These are phyloP conservation scores for Plumapathes pennacea DNA, from an alignment of 92 coral and sea anemone genomes.

Conservation along the genomic window DNA sequence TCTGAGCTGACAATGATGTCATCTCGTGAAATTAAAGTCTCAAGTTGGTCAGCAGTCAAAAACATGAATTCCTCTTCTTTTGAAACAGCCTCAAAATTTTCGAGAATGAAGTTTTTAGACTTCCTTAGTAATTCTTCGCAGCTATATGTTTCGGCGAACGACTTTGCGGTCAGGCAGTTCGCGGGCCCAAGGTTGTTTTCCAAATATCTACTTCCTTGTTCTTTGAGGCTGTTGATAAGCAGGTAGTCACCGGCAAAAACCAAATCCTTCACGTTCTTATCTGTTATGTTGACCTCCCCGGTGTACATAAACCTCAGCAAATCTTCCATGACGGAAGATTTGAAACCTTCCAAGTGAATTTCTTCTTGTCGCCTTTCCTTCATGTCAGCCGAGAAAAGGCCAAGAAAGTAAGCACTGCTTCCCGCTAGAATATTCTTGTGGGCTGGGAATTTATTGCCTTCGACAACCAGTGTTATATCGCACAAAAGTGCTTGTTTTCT, in stretches of 20 bases:
- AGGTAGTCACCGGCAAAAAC: slow-evolving; percentile 89
- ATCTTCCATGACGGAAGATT: slow-evolving; percentile 75
- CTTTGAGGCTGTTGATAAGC: slow-evolving; percentile 67
- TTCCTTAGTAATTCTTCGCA: slow-evolving; percentile 67
- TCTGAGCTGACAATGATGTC: slow-evolving; percentile 71
- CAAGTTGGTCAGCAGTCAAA: slow-evolving; percentile 55
- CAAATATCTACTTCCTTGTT: slow-evolving; percentile 70
- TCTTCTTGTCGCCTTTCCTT: slow-evolving; percentile 56
- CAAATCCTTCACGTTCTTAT: slow-evolving; percentile 77
- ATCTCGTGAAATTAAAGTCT: slow-evolving; percentile 71
- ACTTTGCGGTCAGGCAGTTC: slow-evolving; percentile 83
- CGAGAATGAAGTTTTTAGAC: slow-evolving; percentile 67
- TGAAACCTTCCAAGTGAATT: slow-evolving; percentile 68
- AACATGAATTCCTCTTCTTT: slow-evolving; percentile 78
- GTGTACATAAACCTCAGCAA: slow-evolving; percentile 82
- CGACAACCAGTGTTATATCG: slow-evolving; percentile 75
- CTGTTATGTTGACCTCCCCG: slow-evolving; percentile 68
- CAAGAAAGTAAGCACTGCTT: slow-evolving; percentile 80
- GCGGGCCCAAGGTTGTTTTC: slow-evolving; percentile 65
- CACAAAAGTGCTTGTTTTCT: slow-evolving; percentile 76
- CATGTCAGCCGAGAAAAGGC: slow-evolving; percentile 88
- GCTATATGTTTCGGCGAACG: slow-evolving; percentile 83
- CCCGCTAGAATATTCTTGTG: slow-evolving; percentile 91
- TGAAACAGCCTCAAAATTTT: slow-evolving; percentile 78
- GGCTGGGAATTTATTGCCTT: slow-evolving; percentile 72